phyloP scores from a whole-genome alignment of 1,140 invertebrate genomes.

The Drosophila nikananu region DNA sequence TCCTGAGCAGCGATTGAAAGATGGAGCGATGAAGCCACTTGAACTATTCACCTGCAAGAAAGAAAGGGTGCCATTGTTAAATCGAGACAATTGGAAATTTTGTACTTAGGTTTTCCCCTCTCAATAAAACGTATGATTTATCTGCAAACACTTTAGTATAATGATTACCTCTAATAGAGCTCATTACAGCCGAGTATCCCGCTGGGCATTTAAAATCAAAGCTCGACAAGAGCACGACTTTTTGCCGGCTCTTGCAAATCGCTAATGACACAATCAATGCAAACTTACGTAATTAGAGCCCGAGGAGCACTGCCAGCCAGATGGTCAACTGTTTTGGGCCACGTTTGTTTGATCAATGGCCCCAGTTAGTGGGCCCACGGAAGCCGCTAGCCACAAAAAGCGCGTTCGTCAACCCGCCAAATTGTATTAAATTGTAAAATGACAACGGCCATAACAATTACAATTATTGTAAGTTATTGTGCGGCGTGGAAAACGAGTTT shows the following conservation, averaged over 20 bases:
- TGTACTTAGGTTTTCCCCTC: background rate
- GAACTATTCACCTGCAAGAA: constrained; percentile 25
- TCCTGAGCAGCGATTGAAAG: background rate
- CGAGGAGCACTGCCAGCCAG: constrained; percentile 29
- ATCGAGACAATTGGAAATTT: no score
- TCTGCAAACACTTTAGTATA: constrained; percentile 4
- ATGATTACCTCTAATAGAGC: constrained; percentile 27
- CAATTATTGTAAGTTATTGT: constrained; percentile 52
- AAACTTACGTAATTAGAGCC: constrained; percentile 48
- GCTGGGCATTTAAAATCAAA: constrained; percentile 26
- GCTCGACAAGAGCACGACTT: constrained; percentile 39
- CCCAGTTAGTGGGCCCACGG: constrained; percentile 27
- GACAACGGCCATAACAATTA: constrained; percentile 42
- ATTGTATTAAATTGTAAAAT: constrained; percentile 45
- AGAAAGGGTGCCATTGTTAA: no score
- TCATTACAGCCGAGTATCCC: constrained; percentile 16
- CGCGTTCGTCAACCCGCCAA: constrained; percentile 51
- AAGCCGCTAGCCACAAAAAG: constrained; percentile 46
- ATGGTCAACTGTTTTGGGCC: constrained; percentile 36
- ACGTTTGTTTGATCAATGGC: constrained; percentile 46
- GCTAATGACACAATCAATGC: constrained; percentile 55
- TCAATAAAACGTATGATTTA: background rate
- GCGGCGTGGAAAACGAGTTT: constrained; percentile 35
- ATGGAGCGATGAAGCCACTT: constrained; percentile 2
- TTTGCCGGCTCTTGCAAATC: constrained; percentile 29